These are phyloP conservation scores for Uria lomvia DNA, from an alignment of 2,113 vertebrate genomes.

Conservation along the genomic window DNA sequence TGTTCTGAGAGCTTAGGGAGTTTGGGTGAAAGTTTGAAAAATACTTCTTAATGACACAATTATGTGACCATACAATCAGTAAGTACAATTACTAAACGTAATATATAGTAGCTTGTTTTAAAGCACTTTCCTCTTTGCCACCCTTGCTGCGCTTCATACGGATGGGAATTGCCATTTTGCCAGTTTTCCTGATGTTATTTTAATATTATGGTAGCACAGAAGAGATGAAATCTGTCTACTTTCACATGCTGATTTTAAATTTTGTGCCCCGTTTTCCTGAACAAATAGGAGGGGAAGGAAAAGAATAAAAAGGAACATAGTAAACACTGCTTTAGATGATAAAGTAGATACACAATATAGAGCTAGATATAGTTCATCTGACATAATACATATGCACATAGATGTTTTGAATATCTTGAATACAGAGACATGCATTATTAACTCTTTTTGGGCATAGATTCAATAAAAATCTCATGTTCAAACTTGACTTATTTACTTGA, in stretches of 20 bases:
- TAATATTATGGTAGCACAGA: neutral
- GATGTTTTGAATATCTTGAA: neutral
- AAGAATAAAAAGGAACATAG: neutral
- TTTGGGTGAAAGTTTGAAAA: neutral
- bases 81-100: neutral
- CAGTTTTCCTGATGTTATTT: neutral
- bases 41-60: neutral
- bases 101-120: neutral
- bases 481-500: neutral
- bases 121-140: neutral
- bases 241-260: neutral
- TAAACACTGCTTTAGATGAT: neutral
- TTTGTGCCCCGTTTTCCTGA: neutral
- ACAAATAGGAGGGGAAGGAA: neutral
- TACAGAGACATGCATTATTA: neutral
- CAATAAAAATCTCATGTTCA: neutral
- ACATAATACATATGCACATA: neutral
- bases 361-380: rapidly evolving
- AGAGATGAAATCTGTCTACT: neutral
- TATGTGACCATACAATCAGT: neutral
- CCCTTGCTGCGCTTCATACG: neutral
- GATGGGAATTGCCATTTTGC: neutral
- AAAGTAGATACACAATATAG: rapidly evolving
- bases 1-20: neutral
- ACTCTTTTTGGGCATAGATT: neutral